Percentiles rank a stretch among this genome's conserved stretches.
phyloP scores from a whole-genome alignment of 2,797 vertebrate genomes.

The Betta splendens region DNA sequence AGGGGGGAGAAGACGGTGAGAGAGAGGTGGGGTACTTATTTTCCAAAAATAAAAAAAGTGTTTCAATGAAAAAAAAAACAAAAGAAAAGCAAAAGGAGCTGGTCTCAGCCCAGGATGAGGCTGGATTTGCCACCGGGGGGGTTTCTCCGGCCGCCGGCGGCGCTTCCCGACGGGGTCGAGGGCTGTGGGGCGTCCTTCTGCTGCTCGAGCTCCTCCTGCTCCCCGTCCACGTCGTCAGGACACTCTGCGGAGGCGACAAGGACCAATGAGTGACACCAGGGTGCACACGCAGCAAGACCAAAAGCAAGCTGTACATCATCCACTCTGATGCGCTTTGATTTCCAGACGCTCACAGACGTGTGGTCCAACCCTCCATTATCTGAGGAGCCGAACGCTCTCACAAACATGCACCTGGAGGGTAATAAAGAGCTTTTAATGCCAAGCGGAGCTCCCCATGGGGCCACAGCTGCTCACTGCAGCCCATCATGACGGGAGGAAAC shows the following conservation, averaged over 20 bases:
- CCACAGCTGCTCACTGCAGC: slow-evolving; percentile 62
- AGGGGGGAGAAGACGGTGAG: slow-evolving; percentile 46
- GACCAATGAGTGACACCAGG: neutral
- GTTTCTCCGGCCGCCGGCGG: slow-evolving; percentile 86
- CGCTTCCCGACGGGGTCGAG: slow-evolving; percentile 68
- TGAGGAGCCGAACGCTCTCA: slow-evolving; percentile 35
- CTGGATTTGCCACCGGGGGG: slow-evolving; percentile 97
- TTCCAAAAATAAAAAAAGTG: slow-evolving; percentile 83
- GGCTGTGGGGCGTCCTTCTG: slow-evolving; percentile 66
- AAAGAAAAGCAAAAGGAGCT: slow-evolving; percentile 61
- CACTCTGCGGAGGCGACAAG: slow-evolving; percentile 46
- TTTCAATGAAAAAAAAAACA: slow-evolving; percentile 69
- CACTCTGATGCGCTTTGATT: slow-evolving; percentile 15
- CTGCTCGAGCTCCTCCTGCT: slow-evolving; percentile 59
- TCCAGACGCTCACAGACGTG: slow-evolving; percentile 16
- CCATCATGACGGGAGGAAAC: slow-evolving; percentile 41
- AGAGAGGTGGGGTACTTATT: slow-evolving; percentile 79
- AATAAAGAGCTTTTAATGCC: slow-evolving; percentile 65
- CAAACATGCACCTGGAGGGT: slow-evolving; percentile 66
- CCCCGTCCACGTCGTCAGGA: slow-evolving; percentile 69
- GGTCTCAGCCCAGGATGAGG: slow-evolving; percentile 91
- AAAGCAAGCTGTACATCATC: neutral
- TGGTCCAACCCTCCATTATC: slow-evolving; percentile 49
- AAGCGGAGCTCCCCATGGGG: slow-evolving; percentile 52
- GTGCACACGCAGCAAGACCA: neutral